Evolutionary conservation across 1,140 invertebrate species (phyloP), one percentile per base, ranked within the genome.

Genomic region (Drosophila sechellia): DNA sequence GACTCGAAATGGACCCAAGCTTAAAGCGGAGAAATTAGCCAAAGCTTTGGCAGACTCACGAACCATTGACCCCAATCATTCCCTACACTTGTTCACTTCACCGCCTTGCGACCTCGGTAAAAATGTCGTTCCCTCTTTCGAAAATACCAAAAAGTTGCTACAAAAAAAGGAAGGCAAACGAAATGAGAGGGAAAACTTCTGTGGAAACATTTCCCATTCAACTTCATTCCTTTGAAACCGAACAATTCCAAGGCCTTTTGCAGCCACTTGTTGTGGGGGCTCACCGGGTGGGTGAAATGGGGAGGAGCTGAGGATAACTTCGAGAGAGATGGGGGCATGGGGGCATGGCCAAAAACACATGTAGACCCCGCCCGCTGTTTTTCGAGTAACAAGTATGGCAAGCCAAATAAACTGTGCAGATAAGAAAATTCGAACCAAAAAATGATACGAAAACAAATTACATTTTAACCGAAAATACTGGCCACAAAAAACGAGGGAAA

Each of bases 261-360:
- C 52, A 56, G 65, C 80, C 80, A 85, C 80, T 85, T 84, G 81
- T 85, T 85, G 80, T 74, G 54, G 46, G 31, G 46, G 31, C 31
- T 31, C n/a, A 48, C 34, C 13, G 15, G 50, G 11, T 22, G 6
- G 45, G 13, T 13, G 12, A 5, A 4, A 10, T 2, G 11, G 56
- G 27, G n/a, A 13, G 12, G 12, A 37, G 35, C 35, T 37, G 35
- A 12, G 35, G 13, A 13, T 37, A 13, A 8, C 27, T 31, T 3
- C 8, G 8, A 8, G 31, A 31, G 17, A 1, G 13, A 17, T 35
- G 2, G 43, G 35, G 25, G 20, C 12, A 31, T 31, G 64, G 22
- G 42, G 46, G n/a, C 68, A 10, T 27, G 54, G 25, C 56, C 56
- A 42, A 40, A 49, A 81, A 69, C 64, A 68, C 56, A 75, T 79